These are phyloP conservation scores for Ptychoptera contaminata DNA, from an alignment of 2,888 invertebrate genomes.

Conservation along the genomic window DNA sequence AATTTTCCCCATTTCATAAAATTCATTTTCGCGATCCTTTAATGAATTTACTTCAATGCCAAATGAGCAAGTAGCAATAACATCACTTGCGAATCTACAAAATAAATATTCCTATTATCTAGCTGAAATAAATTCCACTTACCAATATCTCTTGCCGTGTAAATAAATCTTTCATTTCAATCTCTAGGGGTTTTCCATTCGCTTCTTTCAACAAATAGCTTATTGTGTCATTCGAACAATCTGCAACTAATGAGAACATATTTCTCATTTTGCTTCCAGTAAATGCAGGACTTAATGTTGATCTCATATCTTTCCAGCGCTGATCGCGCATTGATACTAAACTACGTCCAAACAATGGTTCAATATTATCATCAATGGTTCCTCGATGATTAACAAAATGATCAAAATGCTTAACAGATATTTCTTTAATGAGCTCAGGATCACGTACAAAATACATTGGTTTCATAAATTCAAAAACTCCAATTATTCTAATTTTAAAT, in stretches of 20 bases:
- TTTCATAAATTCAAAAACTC: slow-evolving; percentile 23
- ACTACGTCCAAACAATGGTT: slow-evolving; percentile 5
- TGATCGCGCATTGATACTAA: slow-evolving; percentile 8
- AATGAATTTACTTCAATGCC: slow-evolving; percentile 35
- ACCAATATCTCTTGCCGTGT: slow-evolving; percentile 24
- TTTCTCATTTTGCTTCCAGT: slow-evolving; percentile 22
- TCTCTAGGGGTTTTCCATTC: too few species aligned
- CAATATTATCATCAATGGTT: background rate
- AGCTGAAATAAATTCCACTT: too few species aligned
- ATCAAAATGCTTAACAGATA: slow-evolving; percentile 10
- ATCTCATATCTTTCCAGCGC: slow-evolving; percentile 21
- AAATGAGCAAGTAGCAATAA: slow-evolving; percentile 37
- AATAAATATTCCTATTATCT: too few species aligned
- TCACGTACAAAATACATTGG: slow-evolving; percentile 29
- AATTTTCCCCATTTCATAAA: slow-evolving; percentile 31
- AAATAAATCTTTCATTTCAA: slow-evolving; percentile 32
- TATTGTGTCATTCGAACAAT: background rate
- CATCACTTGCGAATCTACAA: slow-evolving; percentile 31
- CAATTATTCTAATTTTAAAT: slow-evolving; percentile 28
- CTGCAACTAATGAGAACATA: slow-evolving; percentile 14
- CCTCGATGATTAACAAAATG: slow-evolving; percentile 8
- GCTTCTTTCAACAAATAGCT: slow-evolving; percentile 1
- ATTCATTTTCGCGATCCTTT: slow-evolving; percentile 30
- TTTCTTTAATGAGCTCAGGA: slow-evolving; percentile 21
- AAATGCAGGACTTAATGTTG: slow-evolving; percentile 21